Conservation (phyloP, 2,888 invertebrate species). For the Nowickia ferox region DNA sequence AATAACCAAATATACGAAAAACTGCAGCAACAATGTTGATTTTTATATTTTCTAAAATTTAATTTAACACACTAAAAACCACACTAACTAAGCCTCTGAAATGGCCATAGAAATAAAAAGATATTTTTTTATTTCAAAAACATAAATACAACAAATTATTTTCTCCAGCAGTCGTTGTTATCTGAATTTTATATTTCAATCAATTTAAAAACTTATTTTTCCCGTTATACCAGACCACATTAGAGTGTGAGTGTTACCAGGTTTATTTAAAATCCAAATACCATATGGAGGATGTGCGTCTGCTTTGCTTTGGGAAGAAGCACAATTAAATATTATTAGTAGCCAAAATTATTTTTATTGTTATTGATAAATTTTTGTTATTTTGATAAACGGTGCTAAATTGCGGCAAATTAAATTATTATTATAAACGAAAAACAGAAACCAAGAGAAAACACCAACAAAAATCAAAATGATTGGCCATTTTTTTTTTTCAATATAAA, state of each 20-base stretch:
- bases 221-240: slow-evolving; percentile 10
- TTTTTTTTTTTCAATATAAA: slow-evolving; percentile 7
- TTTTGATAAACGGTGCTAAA: slow-evolving; percentile 81
- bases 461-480: slow-evolving; percentile 45
- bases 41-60: neutral
- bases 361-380: slow-evolving; percentile 72
- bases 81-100: slow-evolving; percentile 7
- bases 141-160: slow-evolving; percentile 25
- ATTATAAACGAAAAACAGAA: slow-evolving; percentile 65
- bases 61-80: neutral
- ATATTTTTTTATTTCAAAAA: slow-evolving; percentile 24
- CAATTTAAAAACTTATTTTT: neutral
- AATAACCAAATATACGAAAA: slow-evolving; percentile 1
- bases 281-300: neutral
- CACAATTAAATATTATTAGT: slow-evolving; percentile 45
- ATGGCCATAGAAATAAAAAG: neutral
- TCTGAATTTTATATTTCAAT: slow-evolving; percentile 3
- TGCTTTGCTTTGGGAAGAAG: neutral
- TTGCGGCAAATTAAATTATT: slow-evolving; percentile 82
- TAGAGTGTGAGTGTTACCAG: neutral
- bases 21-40: slow-evolving; percentile 26
- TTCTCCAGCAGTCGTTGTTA: slow-evolving; percentile 27
- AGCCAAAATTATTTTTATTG: slow-evolving; percentile 65
- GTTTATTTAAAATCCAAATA: neutral
- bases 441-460: neutral